Evolutionary conservation across 2,888 invertebrate genomes (phyloP).

Genomic region (Auanema sp.): DNA sequence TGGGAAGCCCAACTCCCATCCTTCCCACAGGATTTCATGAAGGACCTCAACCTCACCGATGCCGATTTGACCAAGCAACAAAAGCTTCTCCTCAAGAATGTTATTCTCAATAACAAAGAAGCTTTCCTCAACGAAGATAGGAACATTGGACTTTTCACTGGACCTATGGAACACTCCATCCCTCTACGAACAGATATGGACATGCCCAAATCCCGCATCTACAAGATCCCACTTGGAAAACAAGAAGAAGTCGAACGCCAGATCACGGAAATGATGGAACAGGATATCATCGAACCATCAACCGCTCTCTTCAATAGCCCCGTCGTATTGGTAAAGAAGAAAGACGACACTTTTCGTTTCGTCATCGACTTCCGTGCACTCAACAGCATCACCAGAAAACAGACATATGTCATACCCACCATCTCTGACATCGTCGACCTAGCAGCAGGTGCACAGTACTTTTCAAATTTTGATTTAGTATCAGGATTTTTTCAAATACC

Average conservation of each 20-base stretch:
- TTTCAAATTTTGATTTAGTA: conserved; percentile 29
- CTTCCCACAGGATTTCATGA: not conserved
- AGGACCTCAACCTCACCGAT: not conserved
- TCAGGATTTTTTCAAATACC: conserved; percentile 35
- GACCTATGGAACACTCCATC: conserved; percentile 24
- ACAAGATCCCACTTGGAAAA: conserved; percentile 17
- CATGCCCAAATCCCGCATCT: conserved; percentile 15
- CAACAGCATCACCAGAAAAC: conserved; percentile 20
- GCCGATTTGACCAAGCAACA: not conserved
- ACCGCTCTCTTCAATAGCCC: conserved; percentile 17
- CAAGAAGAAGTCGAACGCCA: conserved; percentile 24
- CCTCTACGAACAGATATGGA: conserved; percentile 9
- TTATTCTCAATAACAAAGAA: conserved; percentile 10
- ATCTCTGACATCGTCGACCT: conserved; percentile 10
- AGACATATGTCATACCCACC: conserved; percentile 17
- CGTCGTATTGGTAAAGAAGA: conserved; percentile 24
- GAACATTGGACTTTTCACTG: conserved; percentile 22
- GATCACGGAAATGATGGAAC: conserved; percentile 17
- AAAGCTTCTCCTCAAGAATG: conserved; percentile 5
- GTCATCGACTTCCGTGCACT: conserved; percentile 19
- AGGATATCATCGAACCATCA: conserved; percentile 27
- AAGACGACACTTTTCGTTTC: conserved; percentile 10
- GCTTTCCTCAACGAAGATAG: conserved; percentile 29
- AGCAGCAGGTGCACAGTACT: conserved; percentile 16
- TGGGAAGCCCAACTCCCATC: conserved; percentile 17